phyloP scores from a whole-genome alignment of 2,113 vertebrate genomes.

The Phoxinus phoxinus region DNA sequence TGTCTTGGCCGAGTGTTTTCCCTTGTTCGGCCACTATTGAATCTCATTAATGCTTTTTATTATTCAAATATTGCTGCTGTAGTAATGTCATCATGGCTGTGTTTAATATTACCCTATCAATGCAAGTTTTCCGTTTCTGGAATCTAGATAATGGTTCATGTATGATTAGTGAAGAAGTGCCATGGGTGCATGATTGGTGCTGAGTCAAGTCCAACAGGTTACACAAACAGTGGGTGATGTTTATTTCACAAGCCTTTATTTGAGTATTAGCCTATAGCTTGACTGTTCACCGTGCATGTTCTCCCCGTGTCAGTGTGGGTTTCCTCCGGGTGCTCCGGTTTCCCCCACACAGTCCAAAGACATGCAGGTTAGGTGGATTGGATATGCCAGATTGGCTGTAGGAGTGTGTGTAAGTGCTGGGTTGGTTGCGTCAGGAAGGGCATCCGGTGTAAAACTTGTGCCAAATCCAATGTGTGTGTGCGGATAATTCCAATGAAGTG shows the following conservation, averaged over 20 bases:
- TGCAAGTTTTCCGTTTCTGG: conserved; percentile 62
- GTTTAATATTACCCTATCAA: not conserved
- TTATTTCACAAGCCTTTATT: conserved; percentile 2
- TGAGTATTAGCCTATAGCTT: not conserved
- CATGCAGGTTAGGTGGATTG: too few relatives aligned
- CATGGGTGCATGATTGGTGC: not conserved
- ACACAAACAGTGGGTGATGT: not conserved
- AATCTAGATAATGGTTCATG: conserved; percentile 71
- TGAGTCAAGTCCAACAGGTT: conserved; percentile 14
- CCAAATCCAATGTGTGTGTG: too few relatives aligned
- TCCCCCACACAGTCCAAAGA: too few relatives aligned
- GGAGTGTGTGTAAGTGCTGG: too few relatives aligned
- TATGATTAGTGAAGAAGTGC: conserved; percentile 57
- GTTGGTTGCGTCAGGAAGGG: too few relatives aligned
- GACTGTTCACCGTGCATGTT: not conserved
- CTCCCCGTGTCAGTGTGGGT: too few relatives aligned
- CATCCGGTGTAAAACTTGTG: too few relatives aligned
- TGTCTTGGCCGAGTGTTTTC: not conserved
- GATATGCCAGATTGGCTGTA: too few relatives aligned
- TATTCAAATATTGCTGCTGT: not conserved
- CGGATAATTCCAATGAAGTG: too few relatives aligned
- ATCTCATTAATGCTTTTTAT: conserved; percentile 63
- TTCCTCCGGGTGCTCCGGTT: too few relatives aligned
- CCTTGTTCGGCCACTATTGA: conserved; percentile 63
- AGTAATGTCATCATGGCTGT: conserved; percentile 65